Base-by-base conservation (phyloP, 2,888 invertebrate genomes). In the Hyposoter dolosus region DNA sequence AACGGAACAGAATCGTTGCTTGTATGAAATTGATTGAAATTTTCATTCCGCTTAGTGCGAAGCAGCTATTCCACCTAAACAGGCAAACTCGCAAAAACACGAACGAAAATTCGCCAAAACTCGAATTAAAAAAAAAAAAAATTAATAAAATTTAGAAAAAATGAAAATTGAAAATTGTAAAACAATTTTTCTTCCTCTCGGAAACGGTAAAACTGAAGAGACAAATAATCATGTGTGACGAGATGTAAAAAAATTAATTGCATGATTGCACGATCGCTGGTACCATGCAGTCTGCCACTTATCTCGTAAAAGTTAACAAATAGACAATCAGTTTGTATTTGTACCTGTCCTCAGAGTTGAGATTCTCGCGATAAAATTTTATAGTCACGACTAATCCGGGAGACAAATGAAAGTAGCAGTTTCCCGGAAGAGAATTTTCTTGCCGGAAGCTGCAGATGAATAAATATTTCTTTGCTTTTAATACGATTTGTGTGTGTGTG, bases 241-340 rank as follows among this genome's bases (percentile, higher is more conserved):
- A 15, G 12, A 19, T 28, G 50, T 35, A 35, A 50, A 50, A 17
- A 35, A 47, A 40, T 74, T 12, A 10, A 56, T 23, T 43, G 40
- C 6, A 35, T 32, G 40, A 23, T 50, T 9, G 50, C n/a, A 72
- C 45, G 50, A 71, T 71, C 50, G 6, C 7, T 2, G 28, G 50
- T 72, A 28, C 71, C 71, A 72, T 3, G 71, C 71, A 32, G 71
- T 72, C 71, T 72, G 28, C 50, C 28, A n/a, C 47, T 72, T 53
- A 72, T 72, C 50, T n/a, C 45, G 28, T 5, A 28, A 50, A 47
- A 50, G 15, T 77, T 50, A 6, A 28, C 60, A 15, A 60, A 60
- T 28, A 60, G 28, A 60, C 15, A 28, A 60, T 60, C 60, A 12
- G 15, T 28, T 28, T 6, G 28, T n/a, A 72, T 9, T 28, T 50